These are phyloP conservation scores for Leptoteleia sp. DNA, from an alignment of 1,140 invertebrate species.

Conservation along the genomic window DNA sequence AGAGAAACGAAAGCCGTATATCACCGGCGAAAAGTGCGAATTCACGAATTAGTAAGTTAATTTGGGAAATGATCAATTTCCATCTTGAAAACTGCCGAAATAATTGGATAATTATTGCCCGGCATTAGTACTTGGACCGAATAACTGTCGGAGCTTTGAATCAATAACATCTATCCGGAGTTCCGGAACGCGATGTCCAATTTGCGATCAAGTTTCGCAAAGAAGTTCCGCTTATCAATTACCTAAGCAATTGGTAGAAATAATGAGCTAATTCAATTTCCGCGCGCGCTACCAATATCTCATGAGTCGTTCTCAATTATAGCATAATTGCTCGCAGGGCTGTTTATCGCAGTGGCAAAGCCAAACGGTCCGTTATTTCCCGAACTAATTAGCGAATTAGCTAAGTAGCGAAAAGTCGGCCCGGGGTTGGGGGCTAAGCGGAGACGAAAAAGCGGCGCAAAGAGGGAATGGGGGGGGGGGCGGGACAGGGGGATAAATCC, in stretches of 20 bases:
- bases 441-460: constrained; percentile 31
- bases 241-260: constrained; percentile 39
- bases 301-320: constrained; percentile 36
- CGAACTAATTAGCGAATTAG: constrained; percentile 55
- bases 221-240: constrained; percentile 51
- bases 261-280: constrained; percentile 55
- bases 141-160: constrained; percentile 21
- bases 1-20: constrained; percentile 1
- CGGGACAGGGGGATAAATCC: constrained; percentile 10
- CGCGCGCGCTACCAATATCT: constrained; percentile 27
- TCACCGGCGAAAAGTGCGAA: constrained; percentile 3
- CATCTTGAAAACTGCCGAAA: constrained; percentile 14
- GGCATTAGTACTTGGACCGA: constrained; percentile 16
- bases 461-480: neutral
- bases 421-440: constrained; percentile 1
- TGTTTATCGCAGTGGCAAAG: constrained; percentile 44
- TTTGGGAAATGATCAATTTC: constrained; percentile 41
- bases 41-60: constrained; percentile 16
- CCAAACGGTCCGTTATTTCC: constrained; percentile 20
- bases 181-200: constrained; percentile 18
- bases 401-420: constrained; percentile 44
- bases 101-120: constrained; percentile 29
- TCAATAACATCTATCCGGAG: constrained; percentile 35
- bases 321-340: constrained; percentile 38
- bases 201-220: constrained; percentile 44